Evolutionary conservation across 2,113 vertebrate species (phyloP).

Genomic region (Monopterus albus): DNA sequence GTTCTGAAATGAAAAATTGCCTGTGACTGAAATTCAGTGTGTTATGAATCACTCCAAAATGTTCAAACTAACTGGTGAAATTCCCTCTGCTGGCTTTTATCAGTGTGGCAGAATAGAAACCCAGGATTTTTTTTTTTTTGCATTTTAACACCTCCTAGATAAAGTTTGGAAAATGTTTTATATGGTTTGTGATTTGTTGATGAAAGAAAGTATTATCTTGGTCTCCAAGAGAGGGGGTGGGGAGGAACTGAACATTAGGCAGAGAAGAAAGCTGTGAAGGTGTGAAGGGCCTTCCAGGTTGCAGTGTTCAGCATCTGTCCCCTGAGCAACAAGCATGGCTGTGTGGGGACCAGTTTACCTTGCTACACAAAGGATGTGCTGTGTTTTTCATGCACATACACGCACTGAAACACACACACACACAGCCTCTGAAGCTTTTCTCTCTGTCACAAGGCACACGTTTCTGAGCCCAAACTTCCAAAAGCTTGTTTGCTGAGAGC

Average conservation of each 20-base stretch:
- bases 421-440: conserved; percentile 42
- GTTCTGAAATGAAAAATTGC: conserved; percentile 72
- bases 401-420: conserved; percentile 29
- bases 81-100: conserved; percentile 50
- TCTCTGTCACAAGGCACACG: conserved; percentile 46
- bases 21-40: conserved; percentile 55
- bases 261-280: too few relatives aligned
- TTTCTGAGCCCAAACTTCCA: conserved; percentile 79
- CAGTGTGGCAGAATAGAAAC: conserved; percentile 34
- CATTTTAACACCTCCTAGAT: conserved; percentile 68
- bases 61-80: conserved; percentile 43
- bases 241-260: too few relatives aligned
- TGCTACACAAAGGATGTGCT: conserved; percentile 83
- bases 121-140: conserved; percentile 26
- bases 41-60: conserved; percentile 26
- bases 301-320: conserved; percentile 65
- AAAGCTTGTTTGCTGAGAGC: conserved; percentile 86
- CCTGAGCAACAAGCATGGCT: conserved; percentile 70
- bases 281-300: conserved; percentile 69
- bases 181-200: conserved; percentile 51
- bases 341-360: conserved; percentile 56
- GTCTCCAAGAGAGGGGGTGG: conserved; percentile 23
- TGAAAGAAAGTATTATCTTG: conserved; percentile 77
- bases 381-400: conserved; percentile 61
- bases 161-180: conserved; percentile 57